Evolutionary conservation across 2,888 invertebrate species (phyloP).

Genomic region (Eristalinus sepulchralis): DNA sequence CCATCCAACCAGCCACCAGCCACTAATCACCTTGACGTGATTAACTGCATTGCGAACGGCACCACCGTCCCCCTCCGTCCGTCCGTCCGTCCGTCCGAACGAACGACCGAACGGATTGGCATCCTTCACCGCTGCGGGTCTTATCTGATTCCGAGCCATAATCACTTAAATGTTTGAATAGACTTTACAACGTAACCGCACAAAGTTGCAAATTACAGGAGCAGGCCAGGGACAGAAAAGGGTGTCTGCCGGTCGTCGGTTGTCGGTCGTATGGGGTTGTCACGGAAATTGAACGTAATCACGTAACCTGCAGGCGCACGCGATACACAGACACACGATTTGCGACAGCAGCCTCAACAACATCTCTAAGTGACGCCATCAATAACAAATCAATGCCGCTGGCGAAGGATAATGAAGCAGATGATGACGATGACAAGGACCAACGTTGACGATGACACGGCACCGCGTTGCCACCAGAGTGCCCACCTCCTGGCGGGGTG

Average conservation of each 20-base stretch:
- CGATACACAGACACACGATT: not conserved
- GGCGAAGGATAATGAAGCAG: not conserved
- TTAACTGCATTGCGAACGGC: constrained; percentile 16
- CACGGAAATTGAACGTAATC: constrained; percentile 35
- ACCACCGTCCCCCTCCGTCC: not conserved
- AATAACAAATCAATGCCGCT: constrained; percentile 13
- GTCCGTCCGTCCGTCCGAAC: not conserved
- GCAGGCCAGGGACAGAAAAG: not conserved
- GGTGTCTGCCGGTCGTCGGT: not conserved
- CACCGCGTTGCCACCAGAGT: not conserved
- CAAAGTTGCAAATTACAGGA: constrained; percentile 48
- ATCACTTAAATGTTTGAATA: constrained; percentile 46
- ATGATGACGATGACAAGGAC: not conserved
- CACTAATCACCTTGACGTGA: constrained; percentile 57
- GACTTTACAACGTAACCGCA: constrained; percentile 33
- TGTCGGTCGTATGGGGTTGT: constrained; percentile 1
- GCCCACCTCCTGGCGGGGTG: not conserved
- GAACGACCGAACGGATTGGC: not conserved
- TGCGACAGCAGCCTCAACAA: not conserved
- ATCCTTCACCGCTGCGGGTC: constrained; percentile 42
- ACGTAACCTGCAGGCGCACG: constrained; percentile 35
- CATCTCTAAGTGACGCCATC: constrained; percentile 25
- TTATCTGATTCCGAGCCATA: constrained; percentile 51
- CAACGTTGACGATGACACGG: not conserved
- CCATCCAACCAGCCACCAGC: constrained; percentile 1